Evolutionary conservation across 1,140 invertebrate genomes (phyloP), one percentile per base, ranked within the genome.

Genomic region (Cydia splendana): DNA sequence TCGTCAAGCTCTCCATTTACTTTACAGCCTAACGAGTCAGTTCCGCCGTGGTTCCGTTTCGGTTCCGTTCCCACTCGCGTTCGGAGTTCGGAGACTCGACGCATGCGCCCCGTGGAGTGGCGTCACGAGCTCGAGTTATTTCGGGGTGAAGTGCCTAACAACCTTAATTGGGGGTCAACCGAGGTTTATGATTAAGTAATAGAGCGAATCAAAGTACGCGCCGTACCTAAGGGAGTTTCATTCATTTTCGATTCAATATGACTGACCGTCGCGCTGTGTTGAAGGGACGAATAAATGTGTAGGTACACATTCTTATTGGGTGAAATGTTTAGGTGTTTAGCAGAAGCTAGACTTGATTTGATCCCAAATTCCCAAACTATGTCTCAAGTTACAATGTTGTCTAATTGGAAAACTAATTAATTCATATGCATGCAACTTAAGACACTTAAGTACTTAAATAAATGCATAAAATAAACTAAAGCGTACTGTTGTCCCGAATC

Each of bases 81-180:
- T 42, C 9, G 9, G 34, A 38, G 38, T 42, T 42, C 38, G 38
- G 38, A 48, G 45, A 10, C 3, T n/a, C 51, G 51, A 53, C 51
- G 51, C 51, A 53, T 53, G 51, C 51, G 51, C 51, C 51, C 51
- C 13, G 45, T 48, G 7, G 6, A 6, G 48, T 15, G 48, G 48
- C 69, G 74, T 67, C 42, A 78, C 24, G 57, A 57, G 53, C 7
- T 24, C 18, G 57, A n/a, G 18, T 12, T n/a, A 53, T n/a, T 57
- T 45, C 18, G 28, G 13, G 30, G 42, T 74, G 18, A 67, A 34
- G 30, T 24, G 7, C 24, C 65, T 67, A 24, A 34, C 65, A 34
- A 12, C 67, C 7, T 71, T 71, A 30, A 30, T 71, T 34, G 12
- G 38, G 28, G 38, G 28, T 71, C 38, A 42, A 71, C 28, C n/a